A percentile compares a stretch with the other conserved stretches of the same genome.
These are phyloP conservation scores for Eulemur rubriventer DNA, from an alignment of 2,797 vertebrate genomes.

Conservation along the genomic window DNA sequence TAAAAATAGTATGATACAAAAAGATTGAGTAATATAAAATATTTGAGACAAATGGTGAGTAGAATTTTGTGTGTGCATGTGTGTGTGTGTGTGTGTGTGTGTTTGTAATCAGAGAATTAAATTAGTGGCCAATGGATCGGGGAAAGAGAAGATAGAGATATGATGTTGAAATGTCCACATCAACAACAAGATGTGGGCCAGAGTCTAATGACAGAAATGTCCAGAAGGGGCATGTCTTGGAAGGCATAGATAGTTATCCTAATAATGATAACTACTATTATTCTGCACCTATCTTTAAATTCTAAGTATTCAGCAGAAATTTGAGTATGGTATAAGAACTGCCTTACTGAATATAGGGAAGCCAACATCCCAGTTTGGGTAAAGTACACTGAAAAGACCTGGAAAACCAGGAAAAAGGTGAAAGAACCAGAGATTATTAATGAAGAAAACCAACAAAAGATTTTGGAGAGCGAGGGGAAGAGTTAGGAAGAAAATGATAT, in stretches of 20 bases:
- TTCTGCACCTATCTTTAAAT: rapidly evolving
- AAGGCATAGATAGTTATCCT: too few relatives aligned
- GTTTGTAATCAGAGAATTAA: not conserved
- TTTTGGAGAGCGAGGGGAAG: not conserved
- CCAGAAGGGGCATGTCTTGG: not conserved
- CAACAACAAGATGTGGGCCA: not conserved
- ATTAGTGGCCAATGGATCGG: not conserved
- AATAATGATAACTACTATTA: not conserved
- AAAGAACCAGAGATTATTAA: not conserved
- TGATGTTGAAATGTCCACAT: not conserved
- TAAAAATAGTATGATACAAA: constrained; percentile 2
- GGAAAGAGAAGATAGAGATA: not conserved
- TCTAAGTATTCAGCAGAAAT: not conserved
- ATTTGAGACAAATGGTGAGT: not conserved
- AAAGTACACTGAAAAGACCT: not conserved
- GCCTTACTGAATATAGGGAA: not conserved
- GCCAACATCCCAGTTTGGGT: not conserved
- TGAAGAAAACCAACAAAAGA: not conserved
- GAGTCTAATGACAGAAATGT: not conserved
- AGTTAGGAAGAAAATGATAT: not conserved
- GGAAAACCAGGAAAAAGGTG: not conserved
- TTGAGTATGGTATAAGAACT: not conserved
- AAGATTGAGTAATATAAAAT: not conserved
- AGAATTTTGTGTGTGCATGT: not conserved
- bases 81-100: not conserved